Conservation (phyloP, 2,888 invertebrate genomes). For the Shargacucullia verbasci region DNA sequence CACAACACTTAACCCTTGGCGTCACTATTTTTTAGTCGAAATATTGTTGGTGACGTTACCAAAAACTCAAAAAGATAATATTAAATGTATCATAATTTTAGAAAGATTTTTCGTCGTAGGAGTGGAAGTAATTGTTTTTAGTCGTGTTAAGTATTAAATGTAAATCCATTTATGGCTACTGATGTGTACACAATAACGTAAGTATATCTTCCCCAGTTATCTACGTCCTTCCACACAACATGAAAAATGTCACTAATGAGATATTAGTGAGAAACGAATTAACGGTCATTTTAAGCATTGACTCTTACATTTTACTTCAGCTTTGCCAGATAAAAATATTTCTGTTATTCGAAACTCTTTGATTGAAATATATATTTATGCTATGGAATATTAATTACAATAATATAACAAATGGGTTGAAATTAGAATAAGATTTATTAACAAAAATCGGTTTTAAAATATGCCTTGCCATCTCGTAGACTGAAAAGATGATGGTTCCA, state of each 20-base stretch:
- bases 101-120: conserved; percentile 33
- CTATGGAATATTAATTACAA: no score
- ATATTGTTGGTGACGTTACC: no score
- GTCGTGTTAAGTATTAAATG: conserved; percentile 41
- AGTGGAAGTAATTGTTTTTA: conserved; percentile 46
- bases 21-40: no score
- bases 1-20: no score
- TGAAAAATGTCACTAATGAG: neutral
- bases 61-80: conserved; percentile 14
- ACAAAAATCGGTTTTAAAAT: neutral
- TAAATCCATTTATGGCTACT: conserved; percentile 29
- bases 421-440: no score
- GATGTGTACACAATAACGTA: conserved; percentile 8
- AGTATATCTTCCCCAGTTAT: conserved; percentile 1
- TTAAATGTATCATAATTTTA: conserved; percentile 39
- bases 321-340: no score
- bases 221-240: conserved; percentile 4
- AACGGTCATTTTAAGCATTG: conserved; percentile 2
- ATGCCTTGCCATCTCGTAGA: conserved; percentile 32
- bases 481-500: conserved; percentile 36
- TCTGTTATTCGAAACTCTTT: no score
- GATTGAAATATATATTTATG: no score
- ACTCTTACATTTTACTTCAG: no score
- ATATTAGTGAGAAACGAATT: neutral
- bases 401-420: no score